These are phyloP conservation scores for Arctocebus calabarensis DNA, from an alignment of 2,797 vertebrate genomes.

Conservation along the genomic window DNA sequence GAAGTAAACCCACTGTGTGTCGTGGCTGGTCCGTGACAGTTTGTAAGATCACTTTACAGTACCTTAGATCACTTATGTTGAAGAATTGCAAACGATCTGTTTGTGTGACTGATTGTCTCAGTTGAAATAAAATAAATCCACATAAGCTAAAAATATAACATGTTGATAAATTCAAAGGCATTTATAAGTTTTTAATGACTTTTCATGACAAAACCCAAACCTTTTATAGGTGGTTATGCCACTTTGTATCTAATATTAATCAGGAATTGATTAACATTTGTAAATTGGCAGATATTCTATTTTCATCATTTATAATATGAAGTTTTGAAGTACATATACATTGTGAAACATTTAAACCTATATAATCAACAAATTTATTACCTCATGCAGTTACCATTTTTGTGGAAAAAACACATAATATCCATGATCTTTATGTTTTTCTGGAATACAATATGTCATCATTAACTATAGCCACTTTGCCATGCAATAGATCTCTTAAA, in stretches of 20 bases:
- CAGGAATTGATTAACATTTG: not conserved
- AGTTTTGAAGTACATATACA: not conserved
- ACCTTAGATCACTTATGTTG: not conserved
- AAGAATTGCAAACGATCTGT: constrained; percentile 1
- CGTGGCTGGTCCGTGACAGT: no score
- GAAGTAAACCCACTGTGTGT: no score
- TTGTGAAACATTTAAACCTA: not conserved
- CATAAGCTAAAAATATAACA: not conserved
- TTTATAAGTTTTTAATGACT: not conserved
- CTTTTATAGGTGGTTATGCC: not conserved
- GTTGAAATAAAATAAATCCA: constrained; percentile 41
- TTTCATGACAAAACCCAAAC: constrained; percentile 10
- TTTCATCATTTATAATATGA: not conserved
- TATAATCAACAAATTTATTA: not conserved
- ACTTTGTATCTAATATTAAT: constrained; percentile 23
- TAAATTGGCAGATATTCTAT: not conserved
- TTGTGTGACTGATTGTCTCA: not conserved
- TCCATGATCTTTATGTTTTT: not conserved
- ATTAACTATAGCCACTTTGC: not conserved
- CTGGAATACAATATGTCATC: not conserved
- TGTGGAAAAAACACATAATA: not conserved
- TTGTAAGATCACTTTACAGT: constrained; percentile 17
- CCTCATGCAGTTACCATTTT: not conserved
- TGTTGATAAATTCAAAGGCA: not conserved
- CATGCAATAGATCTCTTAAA: not conserved